These are phyloP conservation scores for Ictalurus furcatus DNA, from an alignment of 2,113 vertebrate species.

Conservation along the genomic window DNA sequence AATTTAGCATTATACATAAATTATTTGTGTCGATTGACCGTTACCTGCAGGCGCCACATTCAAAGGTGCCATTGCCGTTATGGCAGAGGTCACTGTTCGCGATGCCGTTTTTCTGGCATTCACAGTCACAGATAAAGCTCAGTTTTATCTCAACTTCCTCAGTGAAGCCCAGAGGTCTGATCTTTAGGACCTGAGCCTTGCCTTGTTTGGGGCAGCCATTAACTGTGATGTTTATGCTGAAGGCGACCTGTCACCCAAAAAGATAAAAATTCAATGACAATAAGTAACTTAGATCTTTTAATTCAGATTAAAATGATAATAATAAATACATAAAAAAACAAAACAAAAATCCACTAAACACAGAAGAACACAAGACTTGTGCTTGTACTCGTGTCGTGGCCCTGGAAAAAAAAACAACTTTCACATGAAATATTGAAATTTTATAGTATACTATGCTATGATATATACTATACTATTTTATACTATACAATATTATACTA, in stretches of 20 bases:
- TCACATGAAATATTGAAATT: background rate
- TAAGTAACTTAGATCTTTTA: background rate
- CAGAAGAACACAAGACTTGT: too few species aligned
- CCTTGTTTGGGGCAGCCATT: constrained; percentile 82
- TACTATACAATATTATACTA: too few species aligned
- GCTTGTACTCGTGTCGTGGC: too few species aligned
- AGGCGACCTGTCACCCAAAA: constrained; percentile 78
- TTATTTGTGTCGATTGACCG: background rate
- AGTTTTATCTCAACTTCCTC: constrained; percentile 91
- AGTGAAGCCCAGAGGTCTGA: constrained; percentile 91
- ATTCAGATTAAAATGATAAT: background rate
- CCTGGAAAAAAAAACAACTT: too few species aligned
- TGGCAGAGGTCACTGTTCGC: constrained; percentile 76
- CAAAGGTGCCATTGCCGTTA: constrained; percentile 87
- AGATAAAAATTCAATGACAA: background rate
- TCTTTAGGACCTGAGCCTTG: constrained; percentile 80
- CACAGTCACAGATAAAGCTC: constrained; percentile 90
- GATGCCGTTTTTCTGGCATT: constrained; percentile 80
- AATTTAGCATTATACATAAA: background rate
- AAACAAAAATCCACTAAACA: too few species aligned
- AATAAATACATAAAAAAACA: background rate
- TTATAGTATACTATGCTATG: background rate
- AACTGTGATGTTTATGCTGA: constrained; percentile 86
- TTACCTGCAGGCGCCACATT: constrained; percentile 97
- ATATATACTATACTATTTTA: background rate